Evolutionary conservation across 2,113 vertebrate species (phyloP), one percentile per base, ranked within the genome.

Genomic region (Oncorhynchus masou): DNA sequence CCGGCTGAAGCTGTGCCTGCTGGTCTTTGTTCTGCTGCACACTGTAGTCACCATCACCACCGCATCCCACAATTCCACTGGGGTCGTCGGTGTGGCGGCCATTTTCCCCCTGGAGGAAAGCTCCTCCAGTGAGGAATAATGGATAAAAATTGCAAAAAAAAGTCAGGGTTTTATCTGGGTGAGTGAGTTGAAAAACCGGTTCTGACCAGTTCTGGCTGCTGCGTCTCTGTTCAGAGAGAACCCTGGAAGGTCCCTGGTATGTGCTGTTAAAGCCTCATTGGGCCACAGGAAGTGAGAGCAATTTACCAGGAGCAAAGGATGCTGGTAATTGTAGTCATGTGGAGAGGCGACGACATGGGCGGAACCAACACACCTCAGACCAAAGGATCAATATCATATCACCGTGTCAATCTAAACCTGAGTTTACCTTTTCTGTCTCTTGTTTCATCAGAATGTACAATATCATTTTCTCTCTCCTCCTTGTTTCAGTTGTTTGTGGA

Each of bases 1-100:
- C 94, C 95, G 96, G 84, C 96, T 99, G 90, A 98, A 95, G 92
- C 95, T 99, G 90, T 97, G 96, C 88, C 94, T 99, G 80, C 95
- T 99, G 74, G 96, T 97, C 74, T 94, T 99, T 60, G 95, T 98
- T 76, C 95, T 99, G 78, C 93, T 99, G 82, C 98, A 99, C 92
- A 97, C 97, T 80, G 96, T 97, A 88, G 96, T 97, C 91, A 94
- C 95, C 84, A 95, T 97, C 90, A 96, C 91, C 90, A 96, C 91
- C 34, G 94, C 93, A 88, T 94, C 95, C 84, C 96, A 98, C 88
- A 98, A 96, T 87, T 91, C 94, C 68, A 94, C 95, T 4, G 94
- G 92, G 86, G 92, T 96, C 89, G 92, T 96, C 90, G 90, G 93
- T 79, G 90, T 95, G 88, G 95, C 93, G 74, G 89, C 94, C 90